Conservation (phyloP, 1,140 invertebrate genomes). For the Scaptomyza pallida region DNA sequence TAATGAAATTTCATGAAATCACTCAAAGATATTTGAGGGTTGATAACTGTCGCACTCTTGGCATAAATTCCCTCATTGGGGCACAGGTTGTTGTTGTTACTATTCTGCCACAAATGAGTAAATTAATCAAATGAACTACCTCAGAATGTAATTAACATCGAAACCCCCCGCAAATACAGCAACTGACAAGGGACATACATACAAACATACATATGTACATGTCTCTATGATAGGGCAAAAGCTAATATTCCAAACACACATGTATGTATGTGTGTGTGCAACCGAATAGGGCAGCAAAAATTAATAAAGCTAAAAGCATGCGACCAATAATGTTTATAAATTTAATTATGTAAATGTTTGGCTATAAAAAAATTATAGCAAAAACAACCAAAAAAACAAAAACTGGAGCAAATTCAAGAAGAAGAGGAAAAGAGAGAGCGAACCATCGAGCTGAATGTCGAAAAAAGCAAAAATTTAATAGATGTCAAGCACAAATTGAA, state of each 20-base stretch:
- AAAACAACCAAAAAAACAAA: not conserved
- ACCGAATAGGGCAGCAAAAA: slow-evolving; percentile 55
- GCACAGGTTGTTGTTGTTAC: not conserved
- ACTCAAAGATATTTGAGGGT: not conserved
- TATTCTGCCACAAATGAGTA: slow-evolving; percentile 36
- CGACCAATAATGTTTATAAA: slow-evolving; percentile 78
- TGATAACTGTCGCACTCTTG: slow-evolving; percentile 12
- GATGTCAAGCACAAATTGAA: slow-evolving; percentile 78
- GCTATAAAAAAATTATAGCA: slow-evolving; percentile 52
- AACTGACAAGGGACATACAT: slow-evolving; percentile 14
- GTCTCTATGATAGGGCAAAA: slow-evolving; percentile 4
- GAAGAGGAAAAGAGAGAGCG: not conserved
- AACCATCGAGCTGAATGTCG: slow-evolving; percentile 7
- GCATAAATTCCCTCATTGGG: slow-evolving; percentile 11
- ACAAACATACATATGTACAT: no score
- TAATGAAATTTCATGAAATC: slow-evolving; percentile 1
- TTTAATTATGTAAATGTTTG: slow-evolving; percentile 79
- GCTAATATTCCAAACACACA: slow-evolving; percentile 33
- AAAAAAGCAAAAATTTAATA: slow-evolving; percentile 65
- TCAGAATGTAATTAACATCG: slow-evolving; percentile 37
- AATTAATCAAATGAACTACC: slow-evolving; percentile 68
- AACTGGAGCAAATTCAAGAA: not conserved
- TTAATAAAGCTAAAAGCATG: slow-evolving; percentile 81
- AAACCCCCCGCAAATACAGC: slow-evolving; percentile 15
- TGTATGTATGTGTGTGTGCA: no score